Conservation (phyloP, 1,140 invertebrate genomes). For the Camponotus floridanus region DNA sequence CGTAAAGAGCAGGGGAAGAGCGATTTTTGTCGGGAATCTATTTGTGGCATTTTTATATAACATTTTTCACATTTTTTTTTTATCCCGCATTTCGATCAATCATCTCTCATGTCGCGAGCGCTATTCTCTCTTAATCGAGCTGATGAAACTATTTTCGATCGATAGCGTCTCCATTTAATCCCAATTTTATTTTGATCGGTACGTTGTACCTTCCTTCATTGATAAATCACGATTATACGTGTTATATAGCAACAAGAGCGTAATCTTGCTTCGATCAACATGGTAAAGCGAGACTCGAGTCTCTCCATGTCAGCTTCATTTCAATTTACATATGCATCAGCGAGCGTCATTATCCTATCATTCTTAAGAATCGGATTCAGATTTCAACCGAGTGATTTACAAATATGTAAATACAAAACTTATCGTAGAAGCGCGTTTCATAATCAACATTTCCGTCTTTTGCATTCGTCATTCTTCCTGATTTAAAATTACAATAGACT, state of each 20-base stretch:
- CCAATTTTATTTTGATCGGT: constrained; percentile 1
- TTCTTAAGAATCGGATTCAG: constrained; percentile 66
- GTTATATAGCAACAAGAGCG: not conserved
- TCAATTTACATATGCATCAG: constrained; percentile 74
- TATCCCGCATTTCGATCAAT: not conserved
- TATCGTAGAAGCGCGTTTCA: constrained; percentile 40
- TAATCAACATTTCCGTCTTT: constrained; percentile 26
- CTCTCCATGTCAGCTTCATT: constrained; percentile 60
- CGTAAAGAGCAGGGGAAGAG: not conserved
- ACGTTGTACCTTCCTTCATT: not conserved
- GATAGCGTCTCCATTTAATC: not conserved
- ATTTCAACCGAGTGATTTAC: constrained; percentile 69
- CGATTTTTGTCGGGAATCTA: constrained; percentile 28
- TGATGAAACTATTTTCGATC: not conserved
- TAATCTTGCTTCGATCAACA: constrained; percentile 47
- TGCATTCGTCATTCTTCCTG: constrained; percentile 5
- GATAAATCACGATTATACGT: constrained; percentile 46
- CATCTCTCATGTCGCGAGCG: not conserved
- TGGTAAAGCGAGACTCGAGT: constrained; percentile 30
- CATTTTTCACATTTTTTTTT: not conserved
- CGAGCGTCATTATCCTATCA: constrained; percentile 71
- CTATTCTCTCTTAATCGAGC: not conserved
- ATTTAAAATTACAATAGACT: constrained; percentile 46
- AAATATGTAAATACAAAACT: constrained; percentile 71
- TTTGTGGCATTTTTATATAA: not conserved